Evolutionary conservation across 2,113 vertebrate species (phyloP).

Genomic region (Pollimyrus isidori): DNA sequence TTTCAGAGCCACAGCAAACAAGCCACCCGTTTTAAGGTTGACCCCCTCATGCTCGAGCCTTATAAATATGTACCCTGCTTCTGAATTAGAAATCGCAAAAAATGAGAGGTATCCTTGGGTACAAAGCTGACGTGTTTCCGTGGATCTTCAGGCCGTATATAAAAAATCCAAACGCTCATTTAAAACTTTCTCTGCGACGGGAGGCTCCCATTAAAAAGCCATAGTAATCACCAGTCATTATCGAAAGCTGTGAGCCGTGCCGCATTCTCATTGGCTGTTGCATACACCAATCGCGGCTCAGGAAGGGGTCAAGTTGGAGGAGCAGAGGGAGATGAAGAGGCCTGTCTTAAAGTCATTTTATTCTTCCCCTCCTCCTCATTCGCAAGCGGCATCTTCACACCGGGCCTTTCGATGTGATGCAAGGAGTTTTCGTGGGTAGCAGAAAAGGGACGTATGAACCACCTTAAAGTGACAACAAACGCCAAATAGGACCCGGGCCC

Average conservation of each 20-base stretch:
- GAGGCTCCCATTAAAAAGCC: not conserved
- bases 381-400: not conserved
- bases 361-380: not conserved
- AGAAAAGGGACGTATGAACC: not conserved
- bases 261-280: not conserved
- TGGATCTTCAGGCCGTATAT: not conserved
- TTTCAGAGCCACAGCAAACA: conserved; percentile 35
- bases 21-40: conserved; percentile 33
- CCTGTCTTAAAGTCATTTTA: not conserved
- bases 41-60: conserved; percentile 7
- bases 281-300: not conserved
- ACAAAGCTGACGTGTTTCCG: conserved; percentile 2
- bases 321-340: not conserved
- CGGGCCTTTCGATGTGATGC: not conserved
- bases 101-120: conserved; percentile 28
- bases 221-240: not conserved
- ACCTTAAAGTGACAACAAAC: conserved; percentile 23
- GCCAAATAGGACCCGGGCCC: conserved; percentile 22
- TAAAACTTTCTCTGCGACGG: not conserved
- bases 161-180: not conserved
- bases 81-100: conserved; percentile 24
- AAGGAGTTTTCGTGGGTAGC: not conserved
- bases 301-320: not conserved
- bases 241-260: not conserved
- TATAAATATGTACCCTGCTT: conserved; percentile 9